phyloP scores from a whole-genome alignment of 2,113 vertebrate species.

The Perca schrenkii region DNA sequence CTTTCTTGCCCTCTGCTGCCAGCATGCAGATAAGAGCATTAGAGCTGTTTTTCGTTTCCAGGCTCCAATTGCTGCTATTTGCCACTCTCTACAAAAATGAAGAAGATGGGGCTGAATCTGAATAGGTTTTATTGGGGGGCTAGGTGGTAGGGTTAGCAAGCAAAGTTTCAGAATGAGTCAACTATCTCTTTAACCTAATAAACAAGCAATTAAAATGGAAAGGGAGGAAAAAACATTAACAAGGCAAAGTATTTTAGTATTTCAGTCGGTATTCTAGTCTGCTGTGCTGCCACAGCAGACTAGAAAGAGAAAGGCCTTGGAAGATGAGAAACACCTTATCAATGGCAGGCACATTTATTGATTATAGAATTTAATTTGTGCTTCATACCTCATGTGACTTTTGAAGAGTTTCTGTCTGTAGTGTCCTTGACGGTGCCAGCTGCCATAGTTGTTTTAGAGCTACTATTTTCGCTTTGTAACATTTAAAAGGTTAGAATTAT shows the following conservation, averaged over 20 bases:
- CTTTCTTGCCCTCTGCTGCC: constrained; percentile 73
- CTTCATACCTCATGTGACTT: constrained; percentile 66
- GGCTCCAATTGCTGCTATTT: constrained; percentile 71
- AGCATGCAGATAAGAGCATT: constrained; percentile 80
- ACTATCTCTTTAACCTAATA: constrained; percentile 45
- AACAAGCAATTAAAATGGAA: constrained; percentile 76
- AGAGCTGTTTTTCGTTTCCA: constrained; percentile 67
- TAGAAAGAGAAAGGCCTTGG: constrained; percentile 36
- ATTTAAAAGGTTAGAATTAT: neutral
- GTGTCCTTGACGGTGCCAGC: constrained; percentile 45
- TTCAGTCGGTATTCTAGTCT: constrained; percentile 27
- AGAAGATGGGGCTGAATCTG: constrained; percentile 43
- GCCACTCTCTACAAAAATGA: constrained; percentile 61
- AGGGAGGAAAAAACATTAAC: constrained; percentile 55
- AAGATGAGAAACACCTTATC: constrained; percentile 71
- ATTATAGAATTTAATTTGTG: constrained; percentile 78
- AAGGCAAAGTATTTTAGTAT: constrained; percentile 35
- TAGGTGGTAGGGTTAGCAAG: constrained; percentile 25
- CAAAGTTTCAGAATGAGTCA: constrained; percentile 43
- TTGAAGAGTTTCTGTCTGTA: constrained; percentile 49
- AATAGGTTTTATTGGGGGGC: constrained; percentile 49
- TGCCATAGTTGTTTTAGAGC: constrained; percentile 43
- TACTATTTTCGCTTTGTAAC: constrained; percentile 13
- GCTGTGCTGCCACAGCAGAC: neutral
- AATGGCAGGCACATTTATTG: constrained; percentile 75